Base-by-base conservation (phyloP, 2,888 invertebrate species). In the Loripinus fragilis region DNA sequence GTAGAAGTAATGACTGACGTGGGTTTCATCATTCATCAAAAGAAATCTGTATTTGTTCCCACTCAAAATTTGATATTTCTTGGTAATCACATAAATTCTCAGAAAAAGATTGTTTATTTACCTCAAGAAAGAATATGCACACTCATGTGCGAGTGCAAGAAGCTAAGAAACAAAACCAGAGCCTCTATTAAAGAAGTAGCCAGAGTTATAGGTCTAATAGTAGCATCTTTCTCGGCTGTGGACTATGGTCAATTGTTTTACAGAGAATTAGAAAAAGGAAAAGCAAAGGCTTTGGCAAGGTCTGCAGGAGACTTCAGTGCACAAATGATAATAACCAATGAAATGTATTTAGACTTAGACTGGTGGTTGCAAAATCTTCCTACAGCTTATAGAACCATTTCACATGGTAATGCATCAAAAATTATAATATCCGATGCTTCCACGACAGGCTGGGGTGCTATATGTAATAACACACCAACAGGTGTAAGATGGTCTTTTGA, bases 81-180 rank as follows among this genome's bases (percentile, higher is more conserved):
- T n/a, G 83, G 83, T 2, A 76, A 74, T 75, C 52, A 74, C 28
- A 81, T 83, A n/a, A 65, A 83, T 71, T 79, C 82, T 52, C 66
- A 69, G 38, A 69, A 74, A 42, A 86, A 83, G 79, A 77, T 65
- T 7, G 79, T 85, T 17, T 65, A 68, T n/a, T 42, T 85, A 20
- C 76, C 77, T 17, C 10, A 64, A 45, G 41, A 70, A 10, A 78
- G 78, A 71, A 30, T 68, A 5, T 0, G 23, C 17, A 41, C 10
- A 23, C 0, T 79, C 1, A 2, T 30, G 0, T 10, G 20, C 17
- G 33, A 55, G 23, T 74, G 67, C 33, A 52, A 55, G 28, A 20
- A 64, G 12, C 23, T 67, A 17, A 38, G 28, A 7, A 17, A 20
- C 20, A 67, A 66, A 66, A 28, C 42, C 23, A 20, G 17, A 20